These are phyloP conservation scores for Hylaeus anthracinus DNA, from an alignment of 1,140 invertebrate genomes.

Conservation along the genomic window DNA sequence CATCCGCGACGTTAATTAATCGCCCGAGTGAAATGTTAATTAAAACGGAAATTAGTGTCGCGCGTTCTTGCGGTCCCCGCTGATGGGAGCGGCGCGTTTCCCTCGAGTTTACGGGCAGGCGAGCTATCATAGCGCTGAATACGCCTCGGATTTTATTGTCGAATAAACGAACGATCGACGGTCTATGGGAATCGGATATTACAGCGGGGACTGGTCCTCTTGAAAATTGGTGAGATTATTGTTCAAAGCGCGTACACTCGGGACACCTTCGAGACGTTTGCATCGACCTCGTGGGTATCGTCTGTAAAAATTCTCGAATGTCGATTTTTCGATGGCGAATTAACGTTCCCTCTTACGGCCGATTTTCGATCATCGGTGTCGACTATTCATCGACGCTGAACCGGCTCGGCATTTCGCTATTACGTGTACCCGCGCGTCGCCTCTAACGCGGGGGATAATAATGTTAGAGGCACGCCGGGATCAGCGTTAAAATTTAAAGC, in stretches of 20 bases:
- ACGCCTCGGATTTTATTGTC: background rate
- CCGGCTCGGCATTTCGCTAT: background rate
- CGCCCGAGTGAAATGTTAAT: constrained; percentile 60
- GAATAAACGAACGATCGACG: background rate
- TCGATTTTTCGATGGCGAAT: too few species aligned
- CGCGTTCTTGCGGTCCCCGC: constrained; percentile 40
- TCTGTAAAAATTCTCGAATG: too few species aligned
- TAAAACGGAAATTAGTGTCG: constrained; percentile 61
- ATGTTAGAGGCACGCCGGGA: constrained; percentile 46
- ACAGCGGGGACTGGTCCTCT: too few species aligned
- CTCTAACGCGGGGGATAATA: constrained; percentile 23
- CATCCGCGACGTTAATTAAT: constrained; percentile 54
- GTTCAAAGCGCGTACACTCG: too few species aligned
- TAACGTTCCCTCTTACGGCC: too few species aligned
- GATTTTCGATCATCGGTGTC: constrained; percentile 7
- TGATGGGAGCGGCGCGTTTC: background rate
- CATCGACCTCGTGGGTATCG: too few species aligned
- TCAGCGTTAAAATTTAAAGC: constrained; percentile 53
- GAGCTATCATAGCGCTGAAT: constrained; percentile 8
- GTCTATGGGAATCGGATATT: too few species aligned
- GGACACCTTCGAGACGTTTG: too few species aligned
- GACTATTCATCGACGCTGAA: background rate
- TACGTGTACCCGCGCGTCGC: constrained; percentile 7
- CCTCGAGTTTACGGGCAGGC: constrained; percentile 21
- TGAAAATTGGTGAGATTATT: too few species aligned